phyloP scores from a whole-genome alignment of 1,140 invertebrate species.

The Musca vetustissima region DNA sequence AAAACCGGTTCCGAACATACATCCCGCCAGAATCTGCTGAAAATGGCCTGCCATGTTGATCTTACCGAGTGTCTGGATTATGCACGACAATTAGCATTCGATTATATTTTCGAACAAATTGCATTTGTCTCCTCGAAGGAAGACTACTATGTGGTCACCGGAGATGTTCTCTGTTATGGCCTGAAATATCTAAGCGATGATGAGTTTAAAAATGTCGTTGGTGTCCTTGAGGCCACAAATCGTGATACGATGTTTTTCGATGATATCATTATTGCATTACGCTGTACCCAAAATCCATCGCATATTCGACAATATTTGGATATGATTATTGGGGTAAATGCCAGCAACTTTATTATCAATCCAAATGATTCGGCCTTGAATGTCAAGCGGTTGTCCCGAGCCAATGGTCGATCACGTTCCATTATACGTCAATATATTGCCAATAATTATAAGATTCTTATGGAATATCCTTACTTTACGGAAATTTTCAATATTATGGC shows the following conservation, averaged over 20 bases:
- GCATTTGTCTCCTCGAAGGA: constrained; percentile 29
- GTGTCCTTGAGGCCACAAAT: constrained; percentile 31
- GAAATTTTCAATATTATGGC: constrained; percentile 54
- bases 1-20: not conserved
- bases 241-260: constrained; percentile 33
- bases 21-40: constrained; percentile 27
- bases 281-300: constrained; percentile 40
- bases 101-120: constrained; percentile 36
- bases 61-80: constrained; percentile 42
- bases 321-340: constrained; percentile 39
- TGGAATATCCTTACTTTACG: constrained; percentile 33
- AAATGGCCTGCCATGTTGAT: constrained; percentile 40
- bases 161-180: constrained; percentile 39
- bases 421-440: constrained; percentile 43
- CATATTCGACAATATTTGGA: constrained; percentile 41
- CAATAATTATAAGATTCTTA: constrained; percentile 39
- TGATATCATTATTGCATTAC: constrained; percentile 43
- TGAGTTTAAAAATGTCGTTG: constrained; percentile 37
- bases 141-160: constrained; percentile 37
- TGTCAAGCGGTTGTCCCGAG: constrained; percentile 39
- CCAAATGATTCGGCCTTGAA: constrained; percentile 44
- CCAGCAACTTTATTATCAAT: constrained; percentile 34
- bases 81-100: constrained; percentile 33
- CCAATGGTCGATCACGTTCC: constrained; percentile 34
- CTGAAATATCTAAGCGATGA: constrained; percentile 35